Base-by-base conservation (phyloP, 2,888 invertebrate genomes). In the Abrostola tripartita region DNA sequence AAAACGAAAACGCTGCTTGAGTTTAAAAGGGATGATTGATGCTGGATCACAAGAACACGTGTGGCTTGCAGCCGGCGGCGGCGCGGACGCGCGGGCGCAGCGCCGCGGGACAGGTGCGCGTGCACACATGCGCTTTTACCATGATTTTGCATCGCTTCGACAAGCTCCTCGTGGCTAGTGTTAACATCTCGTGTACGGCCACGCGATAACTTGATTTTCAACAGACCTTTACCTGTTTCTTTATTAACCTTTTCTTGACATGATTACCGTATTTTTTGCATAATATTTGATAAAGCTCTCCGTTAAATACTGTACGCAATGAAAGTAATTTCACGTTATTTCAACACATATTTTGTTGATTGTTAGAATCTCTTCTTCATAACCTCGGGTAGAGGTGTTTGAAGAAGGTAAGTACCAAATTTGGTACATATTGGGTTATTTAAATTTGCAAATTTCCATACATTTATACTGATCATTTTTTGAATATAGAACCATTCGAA, bases 31-130 rank as follows among this genome's bases (percentile, higher is more conserved):
- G 73, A 82, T 83, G 81, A 86, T 84, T 81, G 83, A 85, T 86
- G 85, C 80, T 81, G 81, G 61, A 81, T 79, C 79, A 71, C 65
- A 55, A 70, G 78, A 81, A 83, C 89, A 89, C 89, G 89, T 89
- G 89, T 85, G 76, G 50, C 24, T 70, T 75, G 85, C 88, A 88
- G 88, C 88, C 78, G 88, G 85, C 81, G 88, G 85, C 81, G 69
- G 24, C 24, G 69, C 56, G 58, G 55, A 61, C 74, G 78, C 83
- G 80, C 80, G 80, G 81, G 80, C 79, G 71, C 65, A 63, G 54
- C 56, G 68, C 61, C 44, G 37, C 37, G 52, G 53, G 74, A 65
- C 79, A 79, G 81, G 85, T 85, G 85, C 71, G 41, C 60, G n/a
- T 42, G 50, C 68, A 78, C 88, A 84, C 81, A 86, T 86, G 88